Base-by-base conservation (phyloP, 2,888 invertebrate species). In the Nomada ruficornis region DNA sequence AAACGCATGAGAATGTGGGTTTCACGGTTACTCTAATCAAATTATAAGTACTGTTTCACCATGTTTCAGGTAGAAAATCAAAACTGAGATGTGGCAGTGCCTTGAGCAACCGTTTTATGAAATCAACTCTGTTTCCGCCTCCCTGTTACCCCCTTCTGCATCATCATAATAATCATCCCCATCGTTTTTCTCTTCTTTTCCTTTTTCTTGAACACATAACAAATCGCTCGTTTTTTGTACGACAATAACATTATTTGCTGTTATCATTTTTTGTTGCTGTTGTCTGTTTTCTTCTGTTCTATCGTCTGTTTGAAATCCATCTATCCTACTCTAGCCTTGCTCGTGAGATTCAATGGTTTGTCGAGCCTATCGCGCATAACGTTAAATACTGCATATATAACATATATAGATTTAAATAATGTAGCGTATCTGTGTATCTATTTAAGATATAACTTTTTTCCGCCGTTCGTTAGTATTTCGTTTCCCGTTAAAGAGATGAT, bases 311-410 rank as follows among this genome's bases (percentile, higher is more conserved):
- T 86, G 85, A 87, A 87, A 88, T 89, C 89, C 91, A 83, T 88
- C 91, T 92, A 92, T 90, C 82, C 93, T 93, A 93, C 85, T 92
- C 93, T 93, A 93, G 91, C 91, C 91, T 92, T 93, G 92, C 93
- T 93, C 92, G 92, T 90, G 91, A 91, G 91, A 91, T 92, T 92
- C 91, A 90, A 88, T 85, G 88, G 88, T 92, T 79, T 90, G 81
- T 90, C 92, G 92, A 92, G 92, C 92, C 92, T 93, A 93, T 91
- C 88, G 84, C 88, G 82, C 85, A 87, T 89, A 90, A 89, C 88
- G 83, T 88, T 87, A 89, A 90, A 89, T 90, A 90, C 82, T 88
- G 90, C 88, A 88, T 90, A 91, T 73, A 73, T 73, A 65, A 73
- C 55, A 73, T 65, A 89, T 88, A 87, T 83, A 87, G 83, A 88